phyloP scores from a whole-genome alignment of 2,888 invertebrate species.

The Pardosa pseudoannulata region DNA sequence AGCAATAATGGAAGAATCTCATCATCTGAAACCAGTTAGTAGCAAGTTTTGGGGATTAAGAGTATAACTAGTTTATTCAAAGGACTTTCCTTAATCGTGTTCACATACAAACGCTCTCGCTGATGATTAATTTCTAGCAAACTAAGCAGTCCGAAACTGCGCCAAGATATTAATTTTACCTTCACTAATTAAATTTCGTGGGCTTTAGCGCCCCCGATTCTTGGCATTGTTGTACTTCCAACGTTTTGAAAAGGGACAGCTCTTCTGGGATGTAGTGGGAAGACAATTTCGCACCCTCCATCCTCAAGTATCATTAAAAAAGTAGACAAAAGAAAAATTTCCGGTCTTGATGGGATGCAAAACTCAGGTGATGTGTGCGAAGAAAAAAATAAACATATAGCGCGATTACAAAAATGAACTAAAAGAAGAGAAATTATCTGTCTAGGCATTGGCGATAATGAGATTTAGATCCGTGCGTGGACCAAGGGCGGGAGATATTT shows the following conservation, averaged over 20 bases:
- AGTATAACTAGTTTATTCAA: slow-evolving; percentile 63
- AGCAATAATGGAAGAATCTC: neutral
- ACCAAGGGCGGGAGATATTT: slow-evolving; percentile 16
- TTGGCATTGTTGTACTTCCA: slow-evolving; percentile 42
- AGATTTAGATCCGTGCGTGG: slow-evolving; percentile 54
- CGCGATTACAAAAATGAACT: neutral
- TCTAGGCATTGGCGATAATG: slow-evolving; percentile 37
- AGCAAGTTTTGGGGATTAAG: slow-evolving; percentile 39
- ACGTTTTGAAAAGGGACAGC: slow-evolving; percentile 43
- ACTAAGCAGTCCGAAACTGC: slow-evolving; percentile 25
- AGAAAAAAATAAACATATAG: neutral
- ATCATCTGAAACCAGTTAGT: neutral
- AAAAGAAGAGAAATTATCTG: slow-evolving; percentile 41
- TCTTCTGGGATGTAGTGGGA: slow-evolving; percentile 45
- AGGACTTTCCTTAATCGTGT: slow-evolving; percentile 46
- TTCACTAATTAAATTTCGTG: slow-evolving; percentile 66
- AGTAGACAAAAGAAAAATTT: slow-evolving; percentile 37
- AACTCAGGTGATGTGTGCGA: neutral
- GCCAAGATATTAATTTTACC: slow-evolving; percentile 62
- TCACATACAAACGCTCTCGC: slow-evolving; percentile 45
- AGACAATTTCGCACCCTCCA: slow-evolving; percentile 25
- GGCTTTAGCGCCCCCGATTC: slow-evolving; percentile 37
- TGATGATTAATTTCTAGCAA: slow-evolving; percentile 61
- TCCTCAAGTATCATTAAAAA: slow-evolving; percentile 14
- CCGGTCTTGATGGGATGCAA: neutral